Base-by-base conservation (phyloP, 2,113 vertebrate genomes). In the Chrysemys picta region DNA sequence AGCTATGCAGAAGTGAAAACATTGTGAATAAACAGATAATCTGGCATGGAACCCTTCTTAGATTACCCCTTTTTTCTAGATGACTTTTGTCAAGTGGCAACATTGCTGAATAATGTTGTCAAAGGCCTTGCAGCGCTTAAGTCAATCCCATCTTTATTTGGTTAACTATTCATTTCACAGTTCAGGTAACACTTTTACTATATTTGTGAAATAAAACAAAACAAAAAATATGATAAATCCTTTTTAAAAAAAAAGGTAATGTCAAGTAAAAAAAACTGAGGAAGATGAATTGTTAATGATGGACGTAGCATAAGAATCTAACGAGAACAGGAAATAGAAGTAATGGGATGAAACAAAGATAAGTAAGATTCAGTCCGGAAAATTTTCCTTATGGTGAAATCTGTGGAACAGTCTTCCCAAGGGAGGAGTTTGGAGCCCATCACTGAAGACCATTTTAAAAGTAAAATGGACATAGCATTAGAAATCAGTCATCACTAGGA, bases 391-490 rank as follows among this genome's bases (percentile, higher is more conserved):
- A 89, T 50, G 72, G 14, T 50, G 89, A 92, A 85, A 92, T 72
- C 78, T 50, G 29, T 65, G 17, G 69, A 90, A 82, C 89, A 87
- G 27, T 56, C 1, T 16, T 84, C 90, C 49, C 75, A 92, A 35
- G 49, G 78, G 17, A 72, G 65, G 65, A 38, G 19, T n/a, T 38
- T 72, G 65, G n/a, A 72, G n/a, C 35, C n/a, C 35, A 35, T 72
- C n/a, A 38, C 9, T 50, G 38, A 93, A 6, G 7, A 22, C 35
- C 94, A n/a, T n/a, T 45, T 94, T 94, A 31, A 94, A 94, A 94
- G 76, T 35, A 56, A 85, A 81, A 76, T 84, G 89, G 5, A 84
- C 80, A 81, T 4, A 72, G 42, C 75, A 85, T 72, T 85, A 83
- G 87, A 83, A 53, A 89, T 87, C 24, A 62, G 19, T 7, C 35